A percentile compares a stretch with the other conserved stretches of the same genome.
Conservation (phyloP, 2,797 vertebrate species). For the Cossypha heuglini region DNA sequence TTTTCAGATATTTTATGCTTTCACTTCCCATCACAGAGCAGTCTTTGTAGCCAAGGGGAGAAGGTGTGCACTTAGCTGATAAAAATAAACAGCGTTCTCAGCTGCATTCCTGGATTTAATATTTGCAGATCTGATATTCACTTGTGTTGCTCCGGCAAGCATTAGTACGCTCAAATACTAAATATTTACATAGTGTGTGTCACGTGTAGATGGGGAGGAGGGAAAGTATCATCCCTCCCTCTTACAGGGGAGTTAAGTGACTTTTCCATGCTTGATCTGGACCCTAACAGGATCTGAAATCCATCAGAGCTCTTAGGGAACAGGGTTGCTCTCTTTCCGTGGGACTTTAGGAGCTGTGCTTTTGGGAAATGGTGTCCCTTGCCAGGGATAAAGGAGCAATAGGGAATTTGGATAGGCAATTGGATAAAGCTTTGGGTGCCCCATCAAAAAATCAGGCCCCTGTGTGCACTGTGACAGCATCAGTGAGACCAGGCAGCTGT, state of each 20-base stretch:
- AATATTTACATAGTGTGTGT: conserved; percentile 41
- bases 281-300: background rate
- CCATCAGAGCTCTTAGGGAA: background rate
- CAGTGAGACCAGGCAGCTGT: background rate
- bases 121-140: conserved; percentile 57
- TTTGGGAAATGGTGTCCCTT: background rate
- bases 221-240: background rate
- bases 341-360: background rate
- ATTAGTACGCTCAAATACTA: conserved; percentile 41
- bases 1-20: background rate
- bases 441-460: background rate
- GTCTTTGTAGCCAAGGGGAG: background rate
- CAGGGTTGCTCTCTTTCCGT: background rate
- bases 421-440: background rate
- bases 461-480: background rate
- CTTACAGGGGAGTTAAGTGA: background rate
- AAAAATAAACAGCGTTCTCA: conserved; percentile 50
- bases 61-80: conserved; percentile 51
- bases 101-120: conserved; percentile 50
- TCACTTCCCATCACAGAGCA: background rate
- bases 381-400: background rate
- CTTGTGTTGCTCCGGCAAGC: background rate
- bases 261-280: background rate
- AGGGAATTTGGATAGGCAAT: background rate
- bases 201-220: background rate